phyloP scores from a whole-genome alignment of 2,113 vertebrate genomes.

The Propithecus coquereli region DNA sequence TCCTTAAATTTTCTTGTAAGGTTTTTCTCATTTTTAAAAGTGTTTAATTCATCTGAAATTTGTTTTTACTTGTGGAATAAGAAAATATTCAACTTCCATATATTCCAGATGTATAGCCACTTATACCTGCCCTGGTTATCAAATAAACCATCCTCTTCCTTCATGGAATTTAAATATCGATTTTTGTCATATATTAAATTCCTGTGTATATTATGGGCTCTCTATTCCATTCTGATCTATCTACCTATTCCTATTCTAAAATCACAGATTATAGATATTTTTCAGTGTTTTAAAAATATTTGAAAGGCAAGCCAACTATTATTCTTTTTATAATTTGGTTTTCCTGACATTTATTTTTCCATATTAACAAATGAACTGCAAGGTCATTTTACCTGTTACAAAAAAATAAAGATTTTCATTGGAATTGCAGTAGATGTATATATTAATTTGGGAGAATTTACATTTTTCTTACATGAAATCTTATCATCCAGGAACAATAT shows the following conservation, averaged over 20 bases:
- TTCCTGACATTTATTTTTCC: background rate
- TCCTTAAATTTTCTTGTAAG: background rate
- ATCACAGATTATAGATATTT: background rate
- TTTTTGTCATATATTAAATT: background rate
- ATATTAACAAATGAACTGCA: background rate
- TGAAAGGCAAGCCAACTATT: background rate
- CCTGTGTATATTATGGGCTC: background rate
- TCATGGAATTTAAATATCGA: background rate
- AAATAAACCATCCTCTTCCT: background rate
- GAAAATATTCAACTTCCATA: background rate
- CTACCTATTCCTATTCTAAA: background rate
- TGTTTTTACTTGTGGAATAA: background rate
- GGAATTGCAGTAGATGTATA: background rate
- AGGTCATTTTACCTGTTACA: background rate
- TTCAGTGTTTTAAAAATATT: background rate
- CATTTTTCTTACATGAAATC: background rate
- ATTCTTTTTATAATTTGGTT: background rate
- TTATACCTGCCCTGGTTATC: background rate
- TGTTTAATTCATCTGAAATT: background rate
- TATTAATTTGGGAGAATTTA: background rate
- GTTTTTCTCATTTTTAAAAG: slow-evolving; percentile 1
- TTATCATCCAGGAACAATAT: background rate
- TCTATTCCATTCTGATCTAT: background rate
- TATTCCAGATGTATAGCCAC: background rate
- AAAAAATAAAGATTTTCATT: background rate